Conservation (phyloP, 1,140 invertebrate species). For the Drosophila pseudoananassae region DNA sequence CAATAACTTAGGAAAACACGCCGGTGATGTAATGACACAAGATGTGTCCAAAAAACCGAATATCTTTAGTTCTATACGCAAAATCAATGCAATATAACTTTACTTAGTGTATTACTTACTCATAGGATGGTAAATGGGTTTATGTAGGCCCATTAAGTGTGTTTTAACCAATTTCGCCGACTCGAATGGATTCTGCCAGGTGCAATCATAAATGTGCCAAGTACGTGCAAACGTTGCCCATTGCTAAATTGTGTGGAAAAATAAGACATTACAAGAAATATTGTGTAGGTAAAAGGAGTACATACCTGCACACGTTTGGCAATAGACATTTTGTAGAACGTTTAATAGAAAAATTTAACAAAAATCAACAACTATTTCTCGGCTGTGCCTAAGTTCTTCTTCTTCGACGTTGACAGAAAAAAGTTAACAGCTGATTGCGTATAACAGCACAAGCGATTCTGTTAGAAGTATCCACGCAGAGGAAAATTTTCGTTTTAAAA, state of each 20-base stretch:
- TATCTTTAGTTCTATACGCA: neutral
- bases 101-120: conserved; percentile 86
- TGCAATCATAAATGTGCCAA: conserved; percentile 98
- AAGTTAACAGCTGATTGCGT: neutral
- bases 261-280: neutral
- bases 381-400: neutral
- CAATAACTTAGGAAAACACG: conserved; percentile 34
- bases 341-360: conserved; percentile 45
- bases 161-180: conserved; percentile 90
- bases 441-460: neutral
- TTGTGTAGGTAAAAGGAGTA: neutral
- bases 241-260: conserved; percentile 89
- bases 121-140: conserved; percentile 96
- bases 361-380: conserved; percentile 12
- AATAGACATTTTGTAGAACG: conserved; percentile 74
- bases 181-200: conserved; percentile 97
- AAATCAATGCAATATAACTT: neutral
- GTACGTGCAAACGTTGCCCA: conserved; percentile 96
- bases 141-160: conserved; percentile 93
- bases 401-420: conserved; percentile 1
- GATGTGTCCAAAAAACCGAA: neutral
- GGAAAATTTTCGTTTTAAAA: too few species aligned
- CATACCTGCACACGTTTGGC: conserved; percentile 83
- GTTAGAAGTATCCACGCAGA: too few species aligned
- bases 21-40: conserved; percentile 63